Percentiles rank a stretch among this genome's conserved stretches.
Conservation (phyloP, 2,888 invertebrate genomes). For the Macaria liturata region DNA sequence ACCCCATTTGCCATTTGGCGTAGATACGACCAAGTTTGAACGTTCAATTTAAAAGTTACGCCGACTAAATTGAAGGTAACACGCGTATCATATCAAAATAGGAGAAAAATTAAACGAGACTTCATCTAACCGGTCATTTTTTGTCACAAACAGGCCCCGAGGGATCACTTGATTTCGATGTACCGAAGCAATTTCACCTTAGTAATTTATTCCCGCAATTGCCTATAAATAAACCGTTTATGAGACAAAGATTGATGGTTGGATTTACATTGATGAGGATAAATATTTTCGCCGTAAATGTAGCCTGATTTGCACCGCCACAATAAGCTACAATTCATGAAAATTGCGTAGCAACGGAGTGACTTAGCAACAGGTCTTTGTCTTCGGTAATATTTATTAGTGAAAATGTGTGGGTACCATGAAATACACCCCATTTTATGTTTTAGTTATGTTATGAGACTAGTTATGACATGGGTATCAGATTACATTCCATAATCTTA, state of each 20-base stretch:
- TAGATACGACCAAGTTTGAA: constrained; percentile 17
- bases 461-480: no score
- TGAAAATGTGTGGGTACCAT: no score
- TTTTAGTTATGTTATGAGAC: no score
- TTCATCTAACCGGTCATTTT: constrained; percentile 5
- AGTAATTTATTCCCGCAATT: constrained; percentile 14
- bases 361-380: no score
- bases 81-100: constrained; percentile 2
- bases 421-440: no score
- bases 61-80: constrained; percentile 34
- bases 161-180: constrained; percentile 21
- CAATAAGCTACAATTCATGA: no score
- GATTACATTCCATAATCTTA: no score
- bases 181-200: constrained; percentile 15
- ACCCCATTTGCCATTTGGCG: neutral
- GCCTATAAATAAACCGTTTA: constrained; percentile 22
- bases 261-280: constrained; percentile 12
- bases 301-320: neutral
- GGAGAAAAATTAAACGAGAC: constrained; percentile 4
- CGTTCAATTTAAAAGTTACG: constrained; percentile 39
- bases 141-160: constrained; percentile 16
- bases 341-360: no score
- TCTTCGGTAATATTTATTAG: no score
- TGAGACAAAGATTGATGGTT: constrained; percentile 19
- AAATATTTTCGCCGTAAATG: constrained; percentile 4